Conservation (phyloP, 64 coral and sea anemone species). For the Montipora foliosa region DNA sequence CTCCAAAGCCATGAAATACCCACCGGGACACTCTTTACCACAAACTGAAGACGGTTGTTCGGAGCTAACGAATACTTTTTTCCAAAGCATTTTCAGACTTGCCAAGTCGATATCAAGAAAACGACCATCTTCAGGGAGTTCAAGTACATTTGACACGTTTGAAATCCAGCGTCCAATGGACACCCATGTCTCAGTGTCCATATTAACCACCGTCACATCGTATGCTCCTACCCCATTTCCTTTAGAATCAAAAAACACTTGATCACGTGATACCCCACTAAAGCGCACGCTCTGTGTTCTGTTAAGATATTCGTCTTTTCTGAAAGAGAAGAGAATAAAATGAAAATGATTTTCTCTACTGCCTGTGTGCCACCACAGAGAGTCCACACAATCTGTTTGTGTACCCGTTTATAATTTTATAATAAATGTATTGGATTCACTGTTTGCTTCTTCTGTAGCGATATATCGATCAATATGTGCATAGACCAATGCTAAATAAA, state of each 20-base stretch:
- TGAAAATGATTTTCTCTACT: neutral
- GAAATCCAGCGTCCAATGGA: constrained; percentile 78
- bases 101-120: constrained; percentile 69
- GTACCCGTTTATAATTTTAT: too few relatives aligned
- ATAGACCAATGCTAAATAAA: too few relatives aligned
- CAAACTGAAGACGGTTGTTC: constrained; percentile 61
- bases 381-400: too few relatives aligned
- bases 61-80: constrained; percentile 23
- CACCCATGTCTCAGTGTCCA: constrained; percentile 65
- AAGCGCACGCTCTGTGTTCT: constrained; percentile 75
- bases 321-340: neutral
- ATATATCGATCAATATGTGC: too few relatives aligned
- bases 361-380: too few relatives aligned
- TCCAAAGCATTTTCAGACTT: constrained; percentile 52
- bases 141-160: constrained; percentile 63
- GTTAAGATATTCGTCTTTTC: constrained; percentile 56
- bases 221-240: constrained; percentile 79
- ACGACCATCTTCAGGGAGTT: constrained; percentile 38
- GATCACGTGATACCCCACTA: constrained; percentile 70
- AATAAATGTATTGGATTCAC: too few relatives aligned
- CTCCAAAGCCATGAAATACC: constrained; percentile 58
- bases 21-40: constrained; percentile 68
- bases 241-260: constrained; percentile 71
- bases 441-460: too few relatives aligned
- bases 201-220: constrained; percentile 79